Conservation (phyloP, 2,888 invertebrate genomes). For the Anoplius nigerrimus region DNA sequence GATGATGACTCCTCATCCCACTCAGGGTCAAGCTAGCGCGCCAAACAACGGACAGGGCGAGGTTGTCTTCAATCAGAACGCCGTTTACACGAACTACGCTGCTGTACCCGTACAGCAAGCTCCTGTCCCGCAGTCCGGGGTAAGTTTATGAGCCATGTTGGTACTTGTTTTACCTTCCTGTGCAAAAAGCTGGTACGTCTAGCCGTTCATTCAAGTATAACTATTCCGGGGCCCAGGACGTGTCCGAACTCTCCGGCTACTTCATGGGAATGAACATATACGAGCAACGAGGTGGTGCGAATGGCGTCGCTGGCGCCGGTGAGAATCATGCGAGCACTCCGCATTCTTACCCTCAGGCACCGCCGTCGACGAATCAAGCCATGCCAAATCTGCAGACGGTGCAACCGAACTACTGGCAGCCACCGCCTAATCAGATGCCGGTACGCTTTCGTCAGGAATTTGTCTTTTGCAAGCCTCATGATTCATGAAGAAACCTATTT, state of each 20-base stretch:
- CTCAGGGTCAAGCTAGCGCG: slow-evolving; percentile 54
- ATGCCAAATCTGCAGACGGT: slow-evolving; percentile 57
- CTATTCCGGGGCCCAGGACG: slow-evolving; percentile 52
- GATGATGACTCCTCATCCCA: slow-evolving; percentile 64
- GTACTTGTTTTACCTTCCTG: neutral
- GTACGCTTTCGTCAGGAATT: slow-evolving; percentile 47
- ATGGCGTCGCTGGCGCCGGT: slow-evolving; percentile 29
- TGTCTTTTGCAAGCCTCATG: neutral
- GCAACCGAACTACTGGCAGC: slow-evolving; percentile 69
- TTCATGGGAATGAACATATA: slow-evolving; percentile 72
- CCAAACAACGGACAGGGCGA: slow-evolving; percentile 60
- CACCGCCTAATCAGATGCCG: slow-evolving; percentile 68
- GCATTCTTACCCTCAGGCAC: slow-evolving; percentile 63
- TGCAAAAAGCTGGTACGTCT: too few relatives aligned
- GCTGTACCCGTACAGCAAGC: slow-evolving; percentile 67
- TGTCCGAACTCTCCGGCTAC: slow-evolving; percentile 68
- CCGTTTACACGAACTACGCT: slow-evolving; percentile 67
- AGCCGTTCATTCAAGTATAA: neutral
- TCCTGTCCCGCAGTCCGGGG: slow-evolving; percentile 61
- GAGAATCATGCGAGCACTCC: slow-evolving; percentile 63
- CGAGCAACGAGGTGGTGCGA: slow-evolving; percentile 60
- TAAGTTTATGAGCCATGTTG: slow-evolving; percentile 31
- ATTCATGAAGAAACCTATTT: neutral
- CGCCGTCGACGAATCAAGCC: slow-evolving; percentile 58
- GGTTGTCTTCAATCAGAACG: slow-evolving; percentile 67